A percentile compares a stretch with the other conserved stretches of the same genome.
phyloP scores from a whole-genome alignment of 2,797 vertebrate species.

The Nannoperca australis region DNA sequence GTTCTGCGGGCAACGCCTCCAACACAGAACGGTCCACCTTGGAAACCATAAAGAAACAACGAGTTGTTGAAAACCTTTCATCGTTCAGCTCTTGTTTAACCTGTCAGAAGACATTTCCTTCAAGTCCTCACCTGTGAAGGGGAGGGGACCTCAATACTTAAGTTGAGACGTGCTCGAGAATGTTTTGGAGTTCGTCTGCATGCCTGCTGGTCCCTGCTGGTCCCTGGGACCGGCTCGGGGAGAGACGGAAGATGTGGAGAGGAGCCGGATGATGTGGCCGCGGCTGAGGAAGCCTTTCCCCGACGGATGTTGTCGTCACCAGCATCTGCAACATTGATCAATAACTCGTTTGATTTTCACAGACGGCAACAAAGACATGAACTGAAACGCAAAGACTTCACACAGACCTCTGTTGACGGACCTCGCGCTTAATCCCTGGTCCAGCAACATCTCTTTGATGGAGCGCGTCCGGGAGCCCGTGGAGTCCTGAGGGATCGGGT shows the following conservation, averaged over 20 bases:
- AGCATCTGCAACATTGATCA: conserved; percentile 34
- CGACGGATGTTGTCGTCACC: conserved; percentile 44
- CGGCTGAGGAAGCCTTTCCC: conserved; percentile 45
- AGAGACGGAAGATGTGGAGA: conserved; percentile 63
- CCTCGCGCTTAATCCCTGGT: conserved; percentile 56
- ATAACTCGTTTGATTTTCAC: not conserved
- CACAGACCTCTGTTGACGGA: conserved; percentile 59
- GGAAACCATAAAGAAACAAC: conserved; percentile 8
- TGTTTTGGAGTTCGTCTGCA: conserved; percentile 84
- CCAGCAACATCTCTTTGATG: conserved; percentile 90
- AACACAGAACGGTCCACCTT: conserved; percentile 95
- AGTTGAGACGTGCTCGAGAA: conserved; percentile 87
- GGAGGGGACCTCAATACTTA: conserved; percentile 95
- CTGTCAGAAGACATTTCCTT: not conserved
- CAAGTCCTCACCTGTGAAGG: conserved; percentile 91
- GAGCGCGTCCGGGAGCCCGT: conserved; percentile 82
- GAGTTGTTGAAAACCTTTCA: not conserved
- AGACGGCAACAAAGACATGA: not conserved
- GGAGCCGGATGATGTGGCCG: conserved; percentile 30
- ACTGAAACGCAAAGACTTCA: not conserved
- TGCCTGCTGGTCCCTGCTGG: conserved; percentile 81
- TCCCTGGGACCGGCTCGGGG: conserved; percentile 83
- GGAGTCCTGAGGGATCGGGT: conserved; percentile 66
- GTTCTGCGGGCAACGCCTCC: conserved; percentile 92
- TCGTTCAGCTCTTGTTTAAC: not conserved